Evolutionary conservation across 2,113 vertebrate species (phyloP).

Genomic region (Perccottus glenii): DNA sequence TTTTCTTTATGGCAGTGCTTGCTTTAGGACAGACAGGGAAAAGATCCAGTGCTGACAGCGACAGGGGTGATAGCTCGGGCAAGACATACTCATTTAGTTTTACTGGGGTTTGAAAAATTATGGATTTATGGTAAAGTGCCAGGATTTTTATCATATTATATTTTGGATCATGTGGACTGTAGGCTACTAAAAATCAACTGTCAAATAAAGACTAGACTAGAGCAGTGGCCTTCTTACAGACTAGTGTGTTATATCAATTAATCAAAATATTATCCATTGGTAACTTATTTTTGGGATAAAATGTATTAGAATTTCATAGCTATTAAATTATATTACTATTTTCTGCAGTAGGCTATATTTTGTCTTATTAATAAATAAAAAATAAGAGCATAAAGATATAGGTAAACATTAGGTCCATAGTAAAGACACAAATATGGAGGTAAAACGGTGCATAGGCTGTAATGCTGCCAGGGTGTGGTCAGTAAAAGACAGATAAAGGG

Average conservation of each 20-base stretch:
- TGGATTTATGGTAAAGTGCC: conserved; percentile 4
- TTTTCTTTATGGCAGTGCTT: conserved; percentile 55
- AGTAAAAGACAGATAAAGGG: conserved; percentile 39
- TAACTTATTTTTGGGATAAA: too few species aligned
- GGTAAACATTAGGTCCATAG: neutral
- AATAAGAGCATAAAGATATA: neutral
- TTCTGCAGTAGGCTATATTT: too few species aligned
- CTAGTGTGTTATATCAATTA: too few species aligned
- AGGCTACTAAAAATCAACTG: neutral
- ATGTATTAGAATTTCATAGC: too few species aligned
- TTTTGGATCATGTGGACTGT: neutral
- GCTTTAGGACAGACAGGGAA: conserved; percentile 44
- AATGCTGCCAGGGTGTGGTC: conserved; percentile 69
- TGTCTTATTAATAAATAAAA: too few species aligned
- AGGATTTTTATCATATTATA: conserved; percentile 9
- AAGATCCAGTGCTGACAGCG: conserved; percentile 14
- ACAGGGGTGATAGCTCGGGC: conserved; percentile 9
- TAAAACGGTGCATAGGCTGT: conserved; percentile 9
- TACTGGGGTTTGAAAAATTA: conserved; percentile 8
- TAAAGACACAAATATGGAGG: neutral
- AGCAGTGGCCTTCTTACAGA: too few species aligned
- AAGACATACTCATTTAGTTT: conserved; percentile 1
- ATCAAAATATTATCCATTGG: too few species aligned
- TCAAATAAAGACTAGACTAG: neutral
- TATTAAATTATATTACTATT: too few species aligned